Evolutionary conservation across 1,140 invertebrate species (phyloP).

Genomic region (Drosophila gunungcola): DNA sequence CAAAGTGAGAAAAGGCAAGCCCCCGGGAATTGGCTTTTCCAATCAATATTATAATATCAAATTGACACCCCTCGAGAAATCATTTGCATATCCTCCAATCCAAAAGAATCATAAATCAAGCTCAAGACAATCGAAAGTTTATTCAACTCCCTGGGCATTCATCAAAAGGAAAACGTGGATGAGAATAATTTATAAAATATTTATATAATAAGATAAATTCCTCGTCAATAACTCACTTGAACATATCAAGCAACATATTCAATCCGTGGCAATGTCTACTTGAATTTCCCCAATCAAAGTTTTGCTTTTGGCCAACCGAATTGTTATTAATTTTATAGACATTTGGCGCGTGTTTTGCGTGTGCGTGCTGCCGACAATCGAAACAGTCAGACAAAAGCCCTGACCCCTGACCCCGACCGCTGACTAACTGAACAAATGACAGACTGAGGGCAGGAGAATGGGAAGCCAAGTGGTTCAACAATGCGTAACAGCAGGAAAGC

Average conservation of each 20-base stretch:
- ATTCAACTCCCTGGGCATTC: constrained; percentile 33
- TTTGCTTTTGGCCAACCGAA: constrained; percentile 28
- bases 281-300: constrained; percentile 21
- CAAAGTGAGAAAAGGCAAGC: background rate
- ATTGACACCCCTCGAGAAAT: constrained; percentile 4
- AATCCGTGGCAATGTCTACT: constrained; percentile 10
- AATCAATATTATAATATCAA: constrained; percentile 31
- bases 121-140: constrained; percentile 41
- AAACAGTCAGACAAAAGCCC: constrained; percentile 19
- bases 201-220: constrained; percentile 26
- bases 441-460: background rate
- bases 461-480: constrained; percentile 44
- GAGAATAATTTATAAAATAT: constrained; percentile 24
- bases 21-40: constrained; percentile 19
- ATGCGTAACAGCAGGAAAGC: constrained; percentile 57
- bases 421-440: constrained; percentile 19
- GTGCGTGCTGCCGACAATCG: constrained; percentile 34
- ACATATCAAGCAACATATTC: constrained; percentile 5
- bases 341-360: constrained; percentile 41
- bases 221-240: constrained; percentile 27
- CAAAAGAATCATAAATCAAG: constrained; percentile 40
- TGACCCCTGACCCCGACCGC: constrained; percentile 15
- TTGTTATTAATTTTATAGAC: constrained; percentile 59
- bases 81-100: constrained; percentile 34
- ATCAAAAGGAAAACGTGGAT: constrained; percentile 12